Evolutionary conservation across 2,888 invertebrate genomes (phyloP), one percentile per base, ranked within the genome.

Genomic region (Lottia gigantea): DNA sequence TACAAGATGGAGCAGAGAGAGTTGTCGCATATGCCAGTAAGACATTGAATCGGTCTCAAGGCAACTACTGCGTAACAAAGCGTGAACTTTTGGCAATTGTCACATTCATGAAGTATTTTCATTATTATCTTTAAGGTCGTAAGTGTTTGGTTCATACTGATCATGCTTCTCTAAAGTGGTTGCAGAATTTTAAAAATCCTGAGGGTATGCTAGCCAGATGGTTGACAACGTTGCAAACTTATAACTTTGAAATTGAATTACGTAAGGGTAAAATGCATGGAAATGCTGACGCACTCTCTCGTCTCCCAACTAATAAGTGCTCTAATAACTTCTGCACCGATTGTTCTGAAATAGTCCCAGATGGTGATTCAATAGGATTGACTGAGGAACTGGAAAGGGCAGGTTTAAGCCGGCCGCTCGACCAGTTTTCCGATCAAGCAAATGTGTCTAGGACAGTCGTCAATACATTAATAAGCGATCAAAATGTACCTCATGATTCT

Each of bases 211-310:
- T 31, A 31, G 31, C 31, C 31, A 31, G 31, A 31, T 31, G 49
- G 49, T 49, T 49, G 49, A 49, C 49, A 15, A n/a, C n/a, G 49
- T 49, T 49, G 49, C 49, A 49, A 49, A 49, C 49, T n/a, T 49
- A 49, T n/a, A n/a, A 49, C n/a, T 49, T 49, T 49, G 15, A 15
- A n/a, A n/a, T 49, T 15, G 49, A 49, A 49, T n/a, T 49, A n/a
- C 49, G 49, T 49, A 15, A 49, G n/a, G 49, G 49, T 15, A 49
- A 49, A n/a, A 0, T 49, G 15, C 49, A 49, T 49, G 49, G 49
- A n/a, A 49, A 49, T 49, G 49, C 49, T 15, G 49, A 49, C n/a
- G 49, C 49, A n/a, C n/a, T 49, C 15, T 49, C 49, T n/a, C 49
- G 49, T n/a, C 16, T 49, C n/a, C 49, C 49, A 15, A 49, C 49